Conservation (phyloP, 1,140 invertebrate genomes). For the Sitobion miscanthi region DNA sequence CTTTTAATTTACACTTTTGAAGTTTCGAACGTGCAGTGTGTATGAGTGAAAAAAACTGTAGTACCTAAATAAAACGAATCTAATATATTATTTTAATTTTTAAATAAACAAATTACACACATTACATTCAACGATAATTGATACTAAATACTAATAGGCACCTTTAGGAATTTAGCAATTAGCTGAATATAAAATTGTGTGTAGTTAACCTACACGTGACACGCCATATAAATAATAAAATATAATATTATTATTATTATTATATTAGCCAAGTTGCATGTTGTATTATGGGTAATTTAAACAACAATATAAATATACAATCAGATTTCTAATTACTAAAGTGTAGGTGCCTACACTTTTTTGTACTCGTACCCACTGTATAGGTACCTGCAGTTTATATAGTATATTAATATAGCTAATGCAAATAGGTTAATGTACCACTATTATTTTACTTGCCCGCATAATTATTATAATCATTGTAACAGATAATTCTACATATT, state of each 20-base stretch:
- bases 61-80: conserved; percentile 10
- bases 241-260: background rate
- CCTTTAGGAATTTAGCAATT: background rate
- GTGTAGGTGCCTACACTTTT: too few relatives aligned
- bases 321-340: background rate
- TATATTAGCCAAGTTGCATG: background rate
- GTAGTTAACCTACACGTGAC: background rate
- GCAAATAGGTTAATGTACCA: background rate
- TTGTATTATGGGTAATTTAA: background rate
- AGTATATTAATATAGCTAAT: background rate
- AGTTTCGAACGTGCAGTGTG: background rate
- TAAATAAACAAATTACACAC: background rate
- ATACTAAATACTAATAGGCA: background rate
- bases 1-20: background rate
- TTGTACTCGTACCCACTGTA: background rate
- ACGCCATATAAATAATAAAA: background rate
- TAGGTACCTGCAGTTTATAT: background rate
- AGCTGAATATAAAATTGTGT: background rate
- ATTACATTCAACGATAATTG: background rate
- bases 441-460: background rate
- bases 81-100: conserved; percentile 13
- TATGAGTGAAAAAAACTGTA: background rate
- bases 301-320: background rate
- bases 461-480: background rate
- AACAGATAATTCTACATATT: background rate